A percentile compares a stretch with the other conserved stretches of the same genome.
Evolutionary conservation across 30 jellyfish, hydroid and myxozoan genomes (phyloP).

Genomic region (Nemopilema nomurai): DNA sequence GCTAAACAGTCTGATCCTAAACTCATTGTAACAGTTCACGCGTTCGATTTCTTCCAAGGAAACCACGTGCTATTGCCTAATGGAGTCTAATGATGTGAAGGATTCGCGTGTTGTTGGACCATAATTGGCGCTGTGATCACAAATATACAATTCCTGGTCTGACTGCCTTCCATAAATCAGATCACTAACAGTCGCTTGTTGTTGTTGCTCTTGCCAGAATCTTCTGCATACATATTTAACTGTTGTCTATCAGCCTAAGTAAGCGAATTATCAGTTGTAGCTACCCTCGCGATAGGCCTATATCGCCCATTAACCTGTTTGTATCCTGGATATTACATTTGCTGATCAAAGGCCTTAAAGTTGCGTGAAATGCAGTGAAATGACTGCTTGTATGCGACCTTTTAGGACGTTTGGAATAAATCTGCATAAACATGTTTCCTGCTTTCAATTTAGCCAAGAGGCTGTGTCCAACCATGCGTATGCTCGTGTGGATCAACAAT

Average conservation of each 20-base stretch:
- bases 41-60: neutral
- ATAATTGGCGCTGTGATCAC: neutral
- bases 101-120: neutral
- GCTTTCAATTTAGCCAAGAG: neutral
- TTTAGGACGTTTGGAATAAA: neutral
- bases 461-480: slow-evolving; percentile 16
- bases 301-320: too few relatives aligned
- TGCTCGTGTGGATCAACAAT: neutral
- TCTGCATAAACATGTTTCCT: slow-evolving; percentile 5
- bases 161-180: neutral
- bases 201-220: too few relatives aligned
- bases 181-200: too few relatives aligned
- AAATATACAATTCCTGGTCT: neutral
- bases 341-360: neutral
- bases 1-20: too few relatives aligned
- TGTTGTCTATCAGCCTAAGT: too few relatives aligned
- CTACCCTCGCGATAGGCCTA: too few relatives aligned
- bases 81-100: neutral
- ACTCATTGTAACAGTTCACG: neutral
- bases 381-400: neutral
- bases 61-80: neutral
- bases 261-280: too few relatives aligned
- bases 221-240: too few relatives aligned
- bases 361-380: neutral
- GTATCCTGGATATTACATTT: neutral